Evolutionary conservation across 2,888 invertebrate species (phyloP).

Genomic region (Operophtera brumata): DNA sequence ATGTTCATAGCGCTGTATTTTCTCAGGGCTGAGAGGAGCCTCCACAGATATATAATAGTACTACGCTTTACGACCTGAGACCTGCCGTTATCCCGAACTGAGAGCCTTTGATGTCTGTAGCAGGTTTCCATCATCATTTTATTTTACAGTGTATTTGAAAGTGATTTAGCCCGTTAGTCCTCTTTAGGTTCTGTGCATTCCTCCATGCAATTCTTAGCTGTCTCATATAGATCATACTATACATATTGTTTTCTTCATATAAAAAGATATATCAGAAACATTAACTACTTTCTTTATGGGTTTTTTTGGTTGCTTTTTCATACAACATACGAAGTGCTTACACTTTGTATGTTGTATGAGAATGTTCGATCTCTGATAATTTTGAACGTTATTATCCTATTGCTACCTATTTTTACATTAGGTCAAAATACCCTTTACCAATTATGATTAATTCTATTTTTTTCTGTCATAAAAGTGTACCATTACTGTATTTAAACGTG

Average conservation of each 20-base stretch:
- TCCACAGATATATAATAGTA: conserved; percentile 11
- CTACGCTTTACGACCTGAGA: conserved; percentile 36
- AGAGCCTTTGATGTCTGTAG: conserved; percentile 41
- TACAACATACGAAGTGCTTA: no score
- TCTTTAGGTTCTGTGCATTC: conserved; percentile 3
- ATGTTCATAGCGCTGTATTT: conserved; percentile 40
- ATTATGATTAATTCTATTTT: no score
- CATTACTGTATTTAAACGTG: neutral
- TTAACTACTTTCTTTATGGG: no score
- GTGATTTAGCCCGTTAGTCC: conserved; percentile 30
- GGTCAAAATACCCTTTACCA: no score
- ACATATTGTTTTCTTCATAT: no score
- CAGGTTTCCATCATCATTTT: conserved; percentile 29
- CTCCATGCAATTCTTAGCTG: neutral
- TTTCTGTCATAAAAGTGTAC: neutral
- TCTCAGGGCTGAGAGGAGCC: conserved; percentile 25
- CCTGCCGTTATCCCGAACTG: conserved; percentile 37
- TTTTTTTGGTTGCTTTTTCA: no score
- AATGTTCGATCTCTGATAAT: no score
- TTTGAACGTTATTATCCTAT: no score
- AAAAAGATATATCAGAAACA: no score
- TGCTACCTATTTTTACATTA: no score
- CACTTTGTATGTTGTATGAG: no score
- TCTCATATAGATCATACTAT: neutral
- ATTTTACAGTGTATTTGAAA: conserved; percentile 24